Base-by-base conservation (phyloP, 2,797 vertebrate species). In the Rachycentron canadum region DNA sequence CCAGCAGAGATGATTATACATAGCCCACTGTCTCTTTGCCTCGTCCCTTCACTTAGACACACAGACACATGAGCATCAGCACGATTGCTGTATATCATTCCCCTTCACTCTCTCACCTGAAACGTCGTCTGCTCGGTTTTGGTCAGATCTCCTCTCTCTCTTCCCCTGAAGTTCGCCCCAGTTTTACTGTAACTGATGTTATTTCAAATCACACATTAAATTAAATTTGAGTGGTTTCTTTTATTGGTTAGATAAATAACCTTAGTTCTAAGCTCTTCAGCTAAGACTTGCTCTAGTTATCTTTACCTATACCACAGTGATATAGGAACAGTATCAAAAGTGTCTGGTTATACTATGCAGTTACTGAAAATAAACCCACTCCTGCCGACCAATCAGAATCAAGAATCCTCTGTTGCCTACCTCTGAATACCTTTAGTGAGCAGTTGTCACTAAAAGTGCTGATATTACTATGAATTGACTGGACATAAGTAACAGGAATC, bases 371-470 rank as follows among this genome's bases (percentile, higher is more conserved):
- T 30, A 55, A 19, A 30, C 10, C 14, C 26, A 28, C 53, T 55
- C 50, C 50, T 53, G 50, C 14, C 50, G 25, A 23, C 25, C 65
- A 67, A 41, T 67, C 49, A 26, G 19, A 56, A 40, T 19, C 45
- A 11, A 26, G n/a, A 16, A 16, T 34, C 23, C 12, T 34, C 43
- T 5, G 53, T 32, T 21, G 26, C 2, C 19, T 21, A 11, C 13
- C 34, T 59, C 11, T 26, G 5, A 23, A 7, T 12, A 32, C 28
- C 40, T 45, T 69, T 53, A 34, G 45, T 57, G 68, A 56, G 40
- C 14, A 50, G 58, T 53, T 55, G 64, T 53, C 59, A 6, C 23
- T 45, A 12, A 69, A 14, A 32, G 34, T 28, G 17, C 49, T 14
- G 49, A 50, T 14, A 25, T 25, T 10, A 55, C 32, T 17, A 16